These are phyloP conservation scores for Boleophthalmus pectinirostris DNA, from an alignment of 2,113 vertebrate genomes.

Conservation along the genomic window DNA sequence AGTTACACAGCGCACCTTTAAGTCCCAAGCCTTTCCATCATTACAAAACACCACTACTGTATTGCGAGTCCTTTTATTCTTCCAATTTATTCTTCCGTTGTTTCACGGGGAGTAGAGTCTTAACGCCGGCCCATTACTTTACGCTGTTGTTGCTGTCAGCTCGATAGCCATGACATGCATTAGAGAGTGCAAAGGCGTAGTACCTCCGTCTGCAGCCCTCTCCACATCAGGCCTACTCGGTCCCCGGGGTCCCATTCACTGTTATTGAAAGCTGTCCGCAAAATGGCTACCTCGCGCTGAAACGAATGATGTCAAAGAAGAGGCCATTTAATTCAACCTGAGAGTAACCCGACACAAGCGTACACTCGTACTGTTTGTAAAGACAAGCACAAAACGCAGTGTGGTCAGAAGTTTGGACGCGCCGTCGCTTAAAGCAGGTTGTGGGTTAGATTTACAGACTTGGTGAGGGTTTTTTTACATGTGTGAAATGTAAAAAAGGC, in stretches of 20 bases:
- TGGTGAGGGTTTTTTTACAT: no score
- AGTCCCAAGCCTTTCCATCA: no score
- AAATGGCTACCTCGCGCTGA: conserved; percentile 49
- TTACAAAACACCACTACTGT: background rate
- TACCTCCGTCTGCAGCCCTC: background rate
- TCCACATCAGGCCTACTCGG: background rate
- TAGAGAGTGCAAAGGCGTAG: background rate
- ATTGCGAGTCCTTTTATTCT: no score
- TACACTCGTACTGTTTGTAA: background rate
- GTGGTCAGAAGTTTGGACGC: background rate
- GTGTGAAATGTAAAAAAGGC: no score
- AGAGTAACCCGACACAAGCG: background rate
- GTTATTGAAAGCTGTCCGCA: conserved; percentile 20
- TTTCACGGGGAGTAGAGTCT: no score
- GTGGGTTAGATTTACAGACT: background rate
- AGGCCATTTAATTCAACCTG: background rate
- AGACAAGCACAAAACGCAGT: conserved; percentile 63
- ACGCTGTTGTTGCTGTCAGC: background rate
- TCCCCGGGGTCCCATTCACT: conserved; percentile 25
- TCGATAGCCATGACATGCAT: background rate
- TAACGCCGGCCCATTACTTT: background rate
- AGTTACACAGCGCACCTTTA: no score
- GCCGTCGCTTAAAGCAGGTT: background rate
- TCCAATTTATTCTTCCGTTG: no score
- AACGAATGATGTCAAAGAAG: conserved; percentile 36